These are phyloP conservation scores for Rhadina sibilatrix DNA, from an alignment of 2,113 vertebrate genomes.

Conservation along the genomic window DNA sequence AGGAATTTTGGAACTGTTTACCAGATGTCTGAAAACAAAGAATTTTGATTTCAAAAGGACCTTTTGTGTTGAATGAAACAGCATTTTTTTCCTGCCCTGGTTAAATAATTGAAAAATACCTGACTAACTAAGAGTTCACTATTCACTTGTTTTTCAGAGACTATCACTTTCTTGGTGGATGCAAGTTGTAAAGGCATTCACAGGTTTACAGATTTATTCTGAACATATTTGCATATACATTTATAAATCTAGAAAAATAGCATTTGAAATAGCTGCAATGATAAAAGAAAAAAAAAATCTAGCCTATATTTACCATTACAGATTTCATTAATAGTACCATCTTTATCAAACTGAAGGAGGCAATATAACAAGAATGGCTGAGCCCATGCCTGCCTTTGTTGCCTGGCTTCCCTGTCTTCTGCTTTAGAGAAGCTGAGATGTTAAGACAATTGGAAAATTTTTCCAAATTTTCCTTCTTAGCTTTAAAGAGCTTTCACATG, in stretches of 20 bases:
- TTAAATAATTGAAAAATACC: neutral
- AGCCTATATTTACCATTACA: neutral
- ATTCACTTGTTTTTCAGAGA: neutral
- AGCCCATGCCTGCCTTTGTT: neutral
- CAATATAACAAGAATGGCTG: neutral
- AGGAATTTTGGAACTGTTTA: neutral
- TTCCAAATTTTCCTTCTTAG: neutral
- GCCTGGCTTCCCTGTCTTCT: rapidly evolving
- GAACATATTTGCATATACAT: neutral
- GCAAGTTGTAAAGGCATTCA: neutral
- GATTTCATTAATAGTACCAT: neutral
- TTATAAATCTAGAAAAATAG: neutral
- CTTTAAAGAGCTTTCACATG: neutral
- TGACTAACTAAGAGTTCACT: neutral
- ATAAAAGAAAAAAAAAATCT: neutral
- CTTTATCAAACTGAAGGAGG: neutral
- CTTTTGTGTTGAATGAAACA: neutral
- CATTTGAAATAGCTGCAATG: neutral
- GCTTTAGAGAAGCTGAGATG: neutral
- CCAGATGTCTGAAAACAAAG: neutral
- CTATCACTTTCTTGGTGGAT: neutral
- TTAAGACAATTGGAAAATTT: neutral
- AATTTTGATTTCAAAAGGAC: neutral
- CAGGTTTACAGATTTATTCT: neutral
- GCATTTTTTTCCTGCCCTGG: neutral